These are phyloP conservation scores for Palythoa heliodiscus DNA, from an alignment of 92 coral and sea anemone species.

Conservation along the genomic window DNA sequence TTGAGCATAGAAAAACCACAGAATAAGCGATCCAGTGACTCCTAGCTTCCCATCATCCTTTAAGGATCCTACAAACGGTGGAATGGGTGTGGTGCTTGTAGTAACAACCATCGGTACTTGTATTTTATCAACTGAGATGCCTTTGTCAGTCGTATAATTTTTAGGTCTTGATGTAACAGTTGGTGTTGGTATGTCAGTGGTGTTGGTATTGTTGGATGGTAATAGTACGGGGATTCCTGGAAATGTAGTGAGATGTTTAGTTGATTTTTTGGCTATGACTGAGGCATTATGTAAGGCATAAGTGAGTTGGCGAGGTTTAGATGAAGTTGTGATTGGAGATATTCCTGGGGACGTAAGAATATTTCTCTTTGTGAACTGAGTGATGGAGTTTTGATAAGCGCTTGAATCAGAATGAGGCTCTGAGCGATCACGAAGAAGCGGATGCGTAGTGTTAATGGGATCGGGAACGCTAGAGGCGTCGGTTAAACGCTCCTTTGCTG, in stretches of 20 bases:
- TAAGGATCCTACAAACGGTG: constrained; percentile 5
- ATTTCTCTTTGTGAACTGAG: not conserved
- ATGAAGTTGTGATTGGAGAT: not conserved
- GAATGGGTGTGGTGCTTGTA: constrained; percentile 24
- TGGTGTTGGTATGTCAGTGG: constrained; percentile 38
- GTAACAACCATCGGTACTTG: constrained; percentile 1
- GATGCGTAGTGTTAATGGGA: not conserved
- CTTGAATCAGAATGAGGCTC: not conserved
- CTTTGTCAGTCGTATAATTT: not conserved
- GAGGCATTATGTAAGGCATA: not conserved
- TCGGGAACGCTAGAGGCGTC: not conserved
- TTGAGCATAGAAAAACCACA: constrained; percentile 43
- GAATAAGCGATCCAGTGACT: constrained; percentile 26
- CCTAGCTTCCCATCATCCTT: constrained; percentile 23
- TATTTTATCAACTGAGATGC: not conserved
- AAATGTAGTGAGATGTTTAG: constrained; percentile 40
- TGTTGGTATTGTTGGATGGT: constrained; percentile 40
- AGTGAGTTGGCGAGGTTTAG: not conserved
- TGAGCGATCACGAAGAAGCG: not conserved
- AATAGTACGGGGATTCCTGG: constrained; percentile 36
- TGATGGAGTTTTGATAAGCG: not conserved
- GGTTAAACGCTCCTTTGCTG: not conserved
- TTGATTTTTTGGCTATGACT: constrained; percentile 10
- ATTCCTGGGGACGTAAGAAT: not conserved
- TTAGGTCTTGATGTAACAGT: constrained; percentile 22